Conservation (phyloP, 2,797 vertebrate species). For the Neoniphon sammara region DNA sequence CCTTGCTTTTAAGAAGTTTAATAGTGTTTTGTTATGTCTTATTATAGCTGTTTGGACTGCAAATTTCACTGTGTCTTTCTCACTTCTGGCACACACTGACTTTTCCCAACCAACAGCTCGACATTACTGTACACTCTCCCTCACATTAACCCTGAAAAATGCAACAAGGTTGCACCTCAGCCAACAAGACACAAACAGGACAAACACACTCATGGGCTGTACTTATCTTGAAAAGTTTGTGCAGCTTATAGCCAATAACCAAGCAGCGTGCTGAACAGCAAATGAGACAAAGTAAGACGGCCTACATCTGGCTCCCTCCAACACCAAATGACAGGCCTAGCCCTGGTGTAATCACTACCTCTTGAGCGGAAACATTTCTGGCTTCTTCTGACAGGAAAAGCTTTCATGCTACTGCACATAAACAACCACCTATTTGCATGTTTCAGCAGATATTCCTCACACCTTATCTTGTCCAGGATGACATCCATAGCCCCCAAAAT, state of each 20-base stretch:
- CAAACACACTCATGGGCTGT: conserved; percentile 15
- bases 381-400: conserved; percentile 47
- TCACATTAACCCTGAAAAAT: not conserved
- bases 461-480: conserved; percentile 8
- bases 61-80: not conserved
- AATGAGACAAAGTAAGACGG: conserved; percentile 50
- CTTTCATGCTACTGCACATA: conserved; percentile 29
- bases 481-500: conserved; percentile 18
- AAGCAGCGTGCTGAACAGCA: conserved; percentile 31
- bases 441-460: conserved; percentile 29
- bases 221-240: conserved; percentile 17
- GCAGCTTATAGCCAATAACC: conserved; percentile 25
- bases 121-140: not conserved
- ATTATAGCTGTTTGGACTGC: not conserved
- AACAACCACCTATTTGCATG: conserved; percentile 47
- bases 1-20: conserved; percentile 1
- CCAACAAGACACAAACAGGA: not conserved
- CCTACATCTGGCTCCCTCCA: conserved; percentile 62
- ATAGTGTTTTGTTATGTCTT: not conserved
- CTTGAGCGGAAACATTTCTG: conserved; percentile 54
- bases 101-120: not conserved
- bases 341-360: conserved; percentile 71
- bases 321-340: conserved; percentile 74
- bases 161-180: conserved; percentile 7
- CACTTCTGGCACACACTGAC: conserved; percentile 17